Conservation (phyloP, 2,888 invertebrate species). For the Timema podura region DNA sequence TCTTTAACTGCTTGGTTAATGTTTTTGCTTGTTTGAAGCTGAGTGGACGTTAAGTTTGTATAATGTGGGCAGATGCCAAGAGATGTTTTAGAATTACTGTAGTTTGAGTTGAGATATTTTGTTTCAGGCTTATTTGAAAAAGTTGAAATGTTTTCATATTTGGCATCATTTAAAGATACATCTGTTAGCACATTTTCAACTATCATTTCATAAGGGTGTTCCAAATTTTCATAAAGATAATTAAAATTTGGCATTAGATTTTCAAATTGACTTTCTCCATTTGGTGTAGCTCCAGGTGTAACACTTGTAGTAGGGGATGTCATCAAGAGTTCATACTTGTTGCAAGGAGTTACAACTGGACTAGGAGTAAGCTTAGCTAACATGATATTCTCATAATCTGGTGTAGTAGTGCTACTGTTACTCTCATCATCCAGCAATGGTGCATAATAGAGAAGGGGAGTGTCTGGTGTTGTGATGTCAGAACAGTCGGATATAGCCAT, state of each 20-base stretch:
- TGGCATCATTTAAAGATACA: background rate
- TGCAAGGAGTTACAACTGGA: constrained; percentile 16
- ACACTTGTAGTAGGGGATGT: constrained; percentile 19
- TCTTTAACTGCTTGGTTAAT: constrained; percentile 18
- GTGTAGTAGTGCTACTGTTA: constrained; percentile 24
- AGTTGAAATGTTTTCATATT: constrained; percentile 16
- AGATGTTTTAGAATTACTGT: no score
- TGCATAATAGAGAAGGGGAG: constrained; percentile 35
- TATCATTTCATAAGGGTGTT: no score
- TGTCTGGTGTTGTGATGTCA: constrained; percentile 36
- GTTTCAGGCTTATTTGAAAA: background rate
- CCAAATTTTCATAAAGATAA: no score
- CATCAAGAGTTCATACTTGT: constrained; percentile 20
- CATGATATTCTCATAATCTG: constrained; percentile 29
- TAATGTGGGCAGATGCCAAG: background rate
- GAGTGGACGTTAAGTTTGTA: background rate
- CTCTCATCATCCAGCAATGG: constrained; percentile 34
- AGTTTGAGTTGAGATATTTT: background rate
- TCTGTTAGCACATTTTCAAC: no score
- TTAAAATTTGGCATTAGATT: background rate
- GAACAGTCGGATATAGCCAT: constrained; percentile 38
- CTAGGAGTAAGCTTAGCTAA: constrained; percentile 18
- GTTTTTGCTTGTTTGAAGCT: background rate
- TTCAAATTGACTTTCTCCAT: constrained; percentile 6
- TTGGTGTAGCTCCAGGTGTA: constrained; percentile 19